Evolutionary conservation across 1,140 invertebrate species (phyloP), one percentile per base, ranked within the genome.

Genomic region (Listronotus oregonensis): DNA sequence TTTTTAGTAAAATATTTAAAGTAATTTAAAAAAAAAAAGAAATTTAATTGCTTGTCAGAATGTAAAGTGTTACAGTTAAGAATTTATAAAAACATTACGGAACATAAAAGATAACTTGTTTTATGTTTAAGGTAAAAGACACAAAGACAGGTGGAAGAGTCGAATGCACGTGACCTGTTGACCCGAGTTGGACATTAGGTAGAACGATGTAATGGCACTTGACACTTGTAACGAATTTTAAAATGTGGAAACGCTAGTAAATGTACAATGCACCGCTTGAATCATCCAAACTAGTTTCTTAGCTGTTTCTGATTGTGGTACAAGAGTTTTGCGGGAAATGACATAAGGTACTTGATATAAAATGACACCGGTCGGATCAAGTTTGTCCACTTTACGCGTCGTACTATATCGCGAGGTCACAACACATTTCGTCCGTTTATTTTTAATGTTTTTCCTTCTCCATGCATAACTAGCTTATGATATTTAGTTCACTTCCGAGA

Each of bases 351-450:
- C 66, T 64, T 66, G 50, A 46, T 68, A 73, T 70, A 64, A 70
- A 67, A 56, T 66, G 65, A 63, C 68, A 66, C 62, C 55, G 52
- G 43, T 42, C 47, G 58, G 63, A 77, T 71, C 74, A 65, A 68
- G 74, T 75, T 75, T 75, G 66, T 72, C 71, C 73, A 68, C 71
- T 74, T 72, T 68, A 71, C 50, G 67, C 47, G 54, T 61, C 54
- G 64, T 42, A 62, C 60, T 59, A 67, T 67, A 67, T 67, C 27
- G 42, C 67, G 70, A 72, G 69, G 70, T 73, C 63, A 70, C 58
- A 67, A 56, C 60, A 64, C 39, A 62, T 67, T 68, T 68, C 39
- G 32, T 39, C 52, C 52, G 52, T 55, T 55, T 31, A 37, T 51
- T 59, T 60, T 58, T 59, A 64, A 47, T 64, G 52, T 50, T 50